Conservation (phyloP, 2,113 vertebrate species). For the Colossoma macropomum region DNA sequence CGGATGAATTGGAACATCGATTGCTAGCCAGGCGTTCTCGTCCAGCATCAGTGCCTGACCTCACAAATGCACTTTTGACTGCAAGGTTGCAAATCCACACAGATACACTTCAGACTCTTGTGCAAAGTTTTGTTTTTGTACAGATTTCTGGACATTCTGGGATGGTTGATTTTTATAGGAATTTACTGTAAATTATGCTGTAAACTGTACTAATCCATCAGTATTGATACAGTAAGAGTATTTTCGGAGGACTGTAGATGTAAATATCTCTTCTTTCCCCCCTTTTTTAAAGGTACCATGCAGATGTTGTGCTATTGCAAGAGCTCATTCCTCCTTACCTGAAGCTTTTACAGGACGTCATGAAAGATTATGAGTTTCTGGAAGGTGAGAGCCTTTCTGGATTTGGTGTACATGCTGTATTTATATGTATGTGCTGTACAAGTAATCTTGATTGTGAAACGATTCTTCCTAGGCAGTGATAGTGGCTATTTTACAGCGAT, state of each 20-base stretch:
- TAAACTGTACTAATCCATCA: too few relatives aligned
- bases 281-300: slow-evolving; percentile 73
- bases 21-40: too few relatives aligned
- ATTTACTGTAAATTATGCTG: too few relatives aligned
- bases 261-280: neutral
- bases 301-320: slow-evolving; percentile 85
- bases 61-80: too few relatives aligned
- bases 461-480: slow-evolving; percentile 70
- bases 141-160: too few relatives aligned
- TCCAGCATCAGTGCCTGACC: too few relatives aligned
- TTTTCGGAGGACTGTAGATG: neutral
- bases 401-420: neutral
- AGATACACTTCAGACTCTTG: too few relatives aligned
- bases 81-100: too few relatives aligned
- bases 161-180: too few relatives aligned
- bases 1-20: too few relatives aligned
- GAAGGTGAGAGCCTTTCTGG: slow-evolving; percentile 68
- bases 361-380: slow-evolving; percentile 78
- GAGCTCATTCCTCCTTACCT: slow-evolving; percentile 78
- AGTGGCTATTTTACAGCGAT: slow-evolving; percentile 84
- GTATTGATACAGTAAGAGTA: too few relatives aligned
- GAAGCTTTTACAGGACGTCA: slow-evolving; percentile 73
- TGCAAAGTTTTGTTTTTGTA: too few relatives aligned
- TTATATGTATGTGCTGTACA: neutral
- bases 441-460: neutral